Evolutionary conservation across 1,140 invertebrate species (phyloP), one percentile per base, ranked within the genome.

Genomic region (Leptopilina clavipes): DNA sequence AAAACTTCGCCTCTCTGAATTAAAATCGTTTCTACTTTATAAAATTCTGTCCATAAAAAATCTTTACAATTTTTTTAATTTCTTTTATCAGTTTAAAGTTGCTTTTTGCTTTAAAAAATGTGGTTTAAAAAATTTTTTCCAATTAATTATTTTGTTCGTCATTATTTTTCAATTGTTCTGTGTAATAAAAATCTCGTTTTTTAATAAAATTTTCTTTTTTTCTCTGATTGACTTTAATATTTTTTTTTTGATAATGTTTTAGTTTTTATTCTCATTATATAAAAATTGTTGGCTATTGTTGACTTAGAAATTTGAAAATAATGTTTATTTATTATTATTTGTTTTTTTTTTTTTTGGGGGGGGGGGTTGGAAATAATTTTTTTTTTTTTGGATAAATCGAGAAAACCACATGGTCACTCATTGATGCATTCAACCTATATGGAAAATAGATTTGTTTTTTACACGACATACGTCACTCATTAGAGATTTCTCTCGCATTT

Each of bases 371-470:
- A 19, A 25, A 59, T 25, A 25, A 25, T 22, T 40, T 40, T 40
- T 40, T 8, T 40, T 40, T 40, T 52, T 52, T 48, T 52, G n/a
- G 11, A 31, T 12, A 65, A n/a, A 22, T 31, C 5, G 22, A 6
- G 0, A 25, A 31, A 65, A 65, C 14, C 14, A 65, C 25, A 10
- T 65, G 22, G 56, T 65, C 56, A 65, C 19, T 65, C 56, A 65
- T 65, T 65, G 56, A 31, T 65, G 56, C 56, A 65, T 65, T 65
- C 56, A 31, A 31, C 25, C 56, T 25, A 65, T 25, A 65, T 22
- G 56, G 56, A 65, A 65, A 65, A 65, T 65, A 65, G 22, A 65
- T 65, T 40, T 31, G 31, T 65, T 65, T 65, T 31, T 65, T 5
- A 65, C 56, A 31, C 12, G 10, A 65, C 56, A 65, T n/a, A n/a